Percentiles rank a stretch among this genome's conserved stretches.
These are phyloP conservation scores for Nymphalis polychloros DNA, from an alignment of 2,888 invertebrate species.

Conservation along the genomic window DNA sequence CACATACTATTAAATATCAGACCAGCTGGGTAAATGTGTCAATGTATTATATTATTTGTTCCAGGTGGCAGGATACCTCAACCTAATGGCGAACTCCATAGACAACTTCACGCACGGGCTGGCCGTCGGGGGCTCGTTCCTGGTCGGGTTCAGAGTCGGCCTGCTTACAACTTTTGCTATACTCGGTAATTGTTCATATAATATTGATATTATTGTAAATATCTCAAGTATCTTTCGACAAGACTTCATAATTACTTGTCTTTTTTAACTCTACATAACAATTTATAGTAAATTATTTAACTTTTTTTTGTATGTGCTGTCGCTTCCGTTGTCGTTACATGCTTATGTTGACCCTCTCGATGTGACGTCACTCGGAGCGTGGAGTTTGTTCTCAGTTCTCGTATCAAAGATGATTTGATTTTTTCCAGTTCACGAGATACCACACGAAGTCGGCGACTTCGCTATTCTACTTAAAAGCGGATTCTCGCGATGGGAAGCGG, in stretches of 20 bases:
- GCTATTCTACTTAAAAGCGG: conserved; percentile 96
- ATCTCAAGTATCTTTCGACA: neutral
- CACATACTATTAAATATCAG: too few species aligned
- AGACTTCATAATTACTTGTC: too few species aligned
- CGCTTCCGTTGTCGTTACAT: too few species aligned
- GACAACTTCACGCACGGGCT: conserved; percentile 99
- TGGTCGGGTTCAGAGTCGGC: conserved; percentile 95
- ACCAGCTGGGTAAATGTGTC: neutral
- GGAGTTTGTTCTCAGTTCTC: too few species aligned
- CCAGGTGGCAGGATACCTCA: conserved; percentile 94
- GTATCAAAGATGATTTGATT: too few species aligned
- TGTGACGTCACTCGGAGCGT: too few species aligned
- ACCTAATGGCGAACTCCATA: conserved; percentile 96
- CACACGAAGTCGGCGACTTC: conserved; percentile 99
- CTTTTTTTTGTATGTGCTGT: too few species aligned
- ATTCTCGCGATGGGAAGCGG: conserved; percentile 96
- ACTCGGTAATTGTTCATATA: conserved; percentile 68
- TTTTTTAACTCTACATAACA: too few species aligned
- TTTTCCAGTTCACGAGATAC: conserved; percentile 95
- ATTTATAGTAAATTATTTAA: too few species aligned
- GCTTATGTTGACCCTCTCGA: too few species aligned
- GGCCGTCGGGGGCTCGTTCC: conserved; percentile 98
- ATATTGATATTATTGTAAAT: neutral
- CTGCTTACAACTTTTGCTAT: conserved; percentile 96
- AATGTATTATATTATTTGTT: conserved; percentile 6